Evolutionary conservation across 2,888 invertebrate genomes (phyloP).

Genomic region (Pterostichus madidus): DNA sequence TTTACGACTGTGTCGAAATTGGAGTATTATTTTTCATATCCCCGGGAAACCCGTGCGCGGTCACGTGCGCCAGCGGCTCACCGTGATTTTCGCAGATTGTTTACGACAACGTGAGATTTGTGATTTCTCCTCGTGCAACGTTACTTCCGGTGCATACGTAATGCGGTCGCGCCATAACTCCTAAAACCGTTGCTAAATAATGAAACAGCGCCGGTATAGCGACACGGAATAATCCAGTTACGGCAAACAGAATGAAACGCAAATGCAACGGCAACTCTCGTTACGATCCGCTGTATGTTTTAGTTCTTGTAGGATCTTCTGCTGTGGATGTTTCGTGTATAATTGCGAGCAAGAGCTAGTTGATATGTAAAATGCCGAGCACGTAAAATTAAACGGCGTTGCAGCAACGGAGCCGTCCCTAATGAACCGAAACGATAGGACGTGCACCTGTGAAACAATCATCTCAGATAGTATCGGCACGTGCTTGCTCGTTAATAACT

Average conservation of each 20-base stretch:
- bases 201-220: conserved; percentile 14
- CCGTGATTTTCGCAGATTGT: conserved; percentile 60
- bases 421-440: conserved; percentile 57
- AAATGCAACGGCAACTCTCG: conserved; percentile 18
- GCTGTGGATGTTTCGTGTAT: conserved; percentile 41
- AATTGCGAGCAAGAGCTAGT: conserved; percentile 55
- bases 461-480: conserved; percentile 59
- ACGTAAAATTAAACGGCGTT: conserved; percentile 55
- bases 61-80: conserved; percentile 49
- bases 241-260: conserved; percentile 50
- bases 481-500: conserved; percentile 46
- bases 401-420: conserved; percentile 33
- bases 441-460: conserved; percentile 60
- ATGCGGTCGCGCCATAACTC: conserved; percentile 39
- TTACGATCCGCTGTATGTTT: conserved; percentile 39
- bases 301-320: conserved; percentile 40
- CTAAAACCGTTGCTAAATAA: conserved; percentile 45
- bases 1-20: conserved; percentile 63
- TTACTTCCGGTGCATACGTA: conserved; percentile 43
- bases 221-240: conserved; percentile 58
- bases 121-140: conserved; percentile 50
- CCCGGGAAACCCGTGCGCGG: conserved; percentile 37
- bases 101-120: conserved; percentile 55
- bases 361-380: conserved; percentile 62
- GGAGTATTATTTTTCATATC: conserved; percentile 64